Base-by-base conservation (phyloP, 1,140 invertebrate genomes). In the Diachasmimorpha longicaudata region DNA sequence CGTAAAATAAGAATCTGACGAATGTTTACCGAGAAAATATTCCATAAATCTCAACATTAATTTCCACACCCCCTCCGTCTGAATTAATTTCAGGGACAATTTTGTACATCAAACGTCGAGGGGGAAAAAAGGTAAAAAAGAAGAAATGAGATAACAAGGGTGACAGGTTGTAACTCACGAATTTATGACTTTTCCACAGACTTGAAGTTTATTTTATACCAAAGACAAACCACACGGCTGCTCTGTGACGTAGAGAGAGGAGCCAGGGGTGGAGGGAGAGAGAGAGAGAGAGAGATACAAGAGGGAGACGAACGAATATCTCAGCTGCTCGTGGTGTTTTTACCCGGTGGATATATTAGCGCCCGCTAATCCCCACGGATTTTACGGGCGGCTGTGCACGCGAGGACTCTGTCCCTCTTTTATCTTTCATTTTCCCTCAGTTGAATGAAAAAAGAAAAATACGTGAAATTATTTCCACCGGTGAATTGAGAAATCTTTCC, bases 271-370 rank as follows among this genome's bases (percentile, higher is more conserved):
- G 21, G n/a, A 39, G n/a, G 52, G 31, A 31, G 31, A 39, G 39
- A 42, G 31, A 19, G 31, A 31, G 31, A 39, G 39, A 42, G 31
- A 19, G 16, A n/a, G 16, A 42, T 25, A 23, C n/a, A 44, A 63
- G 37, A 78, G 74, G 48, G 31, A 83, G 68, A 79, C 66, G 75
- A 81, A 85, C 78, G 82, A 86, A 86, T 85, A 84, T 83, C 85
- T 87, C 87, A 85, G 85, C 83, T 83, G 85, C 82, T 83, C 80
- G 80, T 63, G 75, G 82, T 81, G 80, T 87, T 87, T 88, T 87
- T 87, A 84, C 81, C 70, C 78, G 78, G 79, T 79, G 81, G 83
- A 87, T 88, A 86, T 88, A 87, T 88, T 87, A 88, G 83, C 85
- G 80, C 75, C 77, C 79, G 81, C 81, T 88, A 88, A 88, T 85